phyloP scores from a whole-genome alignment of 2,113 vertebrate genomes.

The Percina caprodes region DNA sequence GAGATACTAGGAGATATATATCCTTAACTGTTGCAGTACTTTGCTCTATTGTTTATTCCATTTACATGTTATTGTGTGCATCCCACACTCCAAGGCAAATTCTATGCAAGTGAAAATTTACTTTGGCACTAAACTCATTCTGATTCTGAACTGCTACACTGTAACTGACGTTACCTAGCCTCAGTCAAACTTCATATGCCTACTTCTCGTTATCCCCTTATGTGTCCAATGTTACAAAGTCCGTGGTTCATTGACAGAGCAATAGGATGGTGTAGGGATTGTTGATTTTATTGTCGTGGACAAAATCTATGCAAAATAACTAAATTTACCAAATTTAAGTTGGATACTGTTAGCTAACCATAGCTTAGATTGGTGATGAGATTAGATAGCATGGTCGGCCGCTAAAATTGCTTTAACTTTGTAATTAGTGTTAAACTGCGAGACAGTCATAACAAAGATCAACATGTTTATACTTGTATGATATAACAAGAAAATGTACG shows the following conservation, averaged over 20 bases:
- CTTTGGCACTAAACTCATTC: too few relatives aligned
- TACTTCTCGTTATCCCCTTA: background rate
- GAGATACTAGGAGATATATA: too few relatives aligned
- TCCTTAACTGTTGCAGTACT: too few relatives aligned
- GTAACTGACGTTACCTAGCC: background rate
- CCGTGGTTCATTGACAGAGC: background rate
- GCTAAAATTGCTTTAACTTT: background rate
- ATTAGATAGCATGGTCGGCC: slow-evolving; percentile 62
- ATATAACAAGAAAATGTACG: background rate
- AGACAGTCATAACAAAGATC: background rate
- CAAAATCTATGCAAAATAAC: background rate
- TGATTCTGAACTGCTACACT: background rate
- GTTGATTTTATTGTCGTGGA: too few relatives aligned
- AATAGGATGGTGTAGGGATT: too few relatives aligned
- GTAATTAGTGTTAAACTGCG: background rate
- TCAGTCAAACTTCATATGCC: background rate
- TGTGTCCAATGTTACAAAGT: background rate
- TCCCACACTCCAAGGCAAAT: too few relatives aligned
- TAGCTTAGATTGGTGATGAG: slow-evolving; percentile 39
- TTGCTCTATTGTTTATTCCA: too few relatives aligned
- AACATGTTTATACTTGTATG: fast-evolving
- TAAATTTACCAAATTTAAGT: background rate
- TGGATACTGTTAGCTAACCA: slow-evolving; percentile 16
- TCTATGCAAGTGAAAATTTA: too few relatives aligned
- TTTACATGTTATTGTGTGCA: too few relatives aligned